These are phyloP conservation scores for Nasua narica DNA, from an alignment of 2,797 vertebrate genomes.

Conservation along the genomic window DNA sequence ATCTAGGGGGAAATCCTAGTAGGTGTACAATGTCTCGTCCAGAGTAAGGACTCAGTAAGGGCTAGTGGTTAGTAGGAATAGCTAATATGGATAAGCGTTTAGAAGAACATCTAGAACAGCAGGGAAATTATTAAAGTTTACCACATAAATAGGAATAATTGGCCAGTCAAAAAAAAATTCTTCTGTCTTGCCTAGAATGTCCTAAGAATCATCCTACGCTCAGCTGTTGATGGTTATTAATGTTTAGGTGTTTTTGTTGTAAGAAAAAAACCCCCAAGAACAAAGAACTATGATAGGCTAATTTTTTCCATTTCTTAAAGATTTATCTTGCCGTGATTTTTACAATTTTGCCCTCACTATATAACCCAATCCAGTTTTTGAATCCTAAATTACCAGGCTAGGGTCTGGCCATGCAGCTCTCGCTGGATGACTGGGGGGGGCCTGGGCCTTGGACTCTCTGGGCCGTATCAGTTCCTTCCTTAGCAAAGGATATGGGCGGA, in stretches of 20 bases:
- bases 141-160: not conserved
- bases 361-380: not conserved
- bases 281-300: not conserved
- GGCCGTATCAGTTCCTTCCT: not conserved
- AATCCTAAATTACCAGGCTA: not conserved
- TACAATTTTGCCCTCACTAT: not conserved
- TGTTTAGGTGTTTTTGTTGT: constrained; percentile 40
- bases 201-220: not conserved
- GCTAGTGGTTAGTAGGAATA: not conserved
- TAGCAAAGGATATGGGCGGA: not conserved
- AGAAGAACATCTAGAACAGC: not conserved
- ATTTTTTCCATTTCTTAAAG: not conserved
- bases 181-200: not conserved
- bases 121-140: not conserved
- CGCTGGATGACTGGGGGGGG: not conserved
- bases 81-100: not conserved
- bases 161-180: not conserved
- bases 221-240: not conserved
- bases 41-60: not conserved
- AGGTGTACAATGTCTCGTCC: not conserved
- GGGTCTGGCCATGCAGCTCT: not conserved
- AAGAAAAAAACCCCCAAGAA: not conserved
- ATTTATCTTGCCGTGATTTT: not conserved
- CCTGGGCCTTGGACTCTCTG: not conserved
- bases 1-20: not conserved